These are phyloP conservation scores for Synergus japonicus DNA, from an alignment of 2,888 invertebrate genomes.

Conservation along the genomic window DNA sequence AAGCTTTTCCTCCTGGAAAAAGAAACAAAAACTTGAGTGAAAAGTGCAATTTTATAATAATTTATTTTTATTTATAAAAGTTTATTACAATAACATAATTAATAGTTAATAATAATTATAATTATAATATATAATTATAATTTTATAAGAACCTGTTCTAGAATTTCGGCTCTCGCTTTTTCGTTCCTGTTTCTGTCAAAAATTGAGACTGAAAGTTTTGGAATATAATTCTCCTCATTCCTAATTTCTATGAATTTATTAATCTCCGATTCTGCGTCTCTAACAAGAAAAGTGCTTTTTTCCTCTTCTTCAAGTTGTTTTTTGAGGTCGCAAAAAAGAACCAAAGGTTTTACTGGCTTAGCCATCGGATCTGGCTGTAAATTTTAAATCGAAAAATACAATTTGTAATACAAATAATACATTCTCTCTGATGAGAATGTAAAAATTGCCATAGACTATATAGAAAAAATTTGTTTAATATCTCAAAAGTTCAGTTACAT, in stretches of 20 bases:
- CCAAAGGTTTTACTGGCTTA: constrained; percentile 81
- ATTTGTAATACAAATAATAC: background rate
- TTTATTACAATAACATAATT: background rate
- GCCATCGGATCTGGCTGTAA: constrained; percentile 82
- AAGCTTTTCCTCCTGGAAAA: constrained; percentile 78
- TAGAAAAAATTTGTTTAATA: constrained; percentile 29
- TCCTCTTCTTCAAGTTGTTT: constrained; percentile 83
- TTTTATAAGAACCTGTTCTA: constrained; percentile 76
- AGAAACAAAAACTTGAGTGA: background rate
- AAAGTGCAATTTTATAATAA: background rate
- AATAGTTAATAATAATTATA: background rate
- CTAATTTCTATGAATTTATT: constrained; percentile 77
- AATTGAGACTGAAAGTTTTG: constrained; percentile 78
- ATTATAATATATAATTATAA: background rate
- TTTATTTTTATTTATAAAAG: background rate
- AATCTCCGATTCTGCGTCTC: constrained; percentile 78
- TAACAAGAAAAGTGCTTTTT: constrained; percentile 79
- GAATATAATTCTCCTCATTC: constrained; percentile 77
- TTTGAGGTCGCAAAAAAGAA: constrained; percentile 82
- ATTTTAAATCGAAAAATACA: background rate
- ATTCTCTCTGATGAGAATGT: too few species aligned
- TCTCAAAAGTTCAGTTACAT: constrained; percentile 77
- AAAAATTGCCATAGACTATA: background rate
- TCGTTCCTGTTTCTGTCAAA: constrained; percentile 81
- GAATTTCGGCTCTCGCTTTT: constrained; percentile 79